Conservation (phyloP, 1,140 invertebrate species). For the Anastrepha obliqua region DNA sequence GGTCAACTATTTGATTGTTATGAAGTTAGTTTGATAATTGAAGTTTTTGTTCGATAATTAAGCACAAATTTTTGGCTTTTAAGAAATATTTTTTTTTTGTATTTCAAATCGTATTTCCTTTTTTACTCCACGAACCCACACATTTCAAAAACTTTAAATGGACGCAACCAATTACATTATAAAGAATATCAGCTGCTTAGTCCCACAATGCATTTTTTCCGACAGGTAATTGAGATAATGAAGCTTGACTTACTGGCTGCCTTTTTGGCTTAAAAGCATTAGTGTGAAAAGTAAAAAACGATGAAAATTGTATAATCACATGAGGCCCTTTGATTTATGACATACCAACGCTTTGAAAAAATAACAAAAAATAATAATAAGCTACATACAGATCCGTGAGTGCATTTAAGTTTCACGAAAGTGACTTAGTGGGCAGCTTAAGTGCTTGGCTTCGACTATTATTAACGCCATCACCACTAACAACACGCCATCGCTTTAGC, state of each 20-base stretch:
- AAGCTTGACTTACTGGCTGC: constrained; percentile 19
- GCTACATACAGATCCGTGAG: background rate
- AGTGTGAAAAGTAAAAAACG: background rate
- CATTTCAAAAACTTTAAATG: background rate
- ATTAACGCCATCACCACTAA: constrained; percentile 26
- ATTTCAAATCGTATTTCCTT: background rate
- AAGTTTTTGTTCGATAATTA: constrained; percentile 26
- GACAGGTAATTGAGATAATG: constrained; percentile 39
- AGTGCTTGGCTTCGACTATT: constrained; percentile 2
- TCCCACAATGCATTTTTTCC: constrained; percentile 16
- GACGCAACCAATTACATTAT: constrained; percentile 9
- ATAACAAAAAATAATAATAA: background rate
- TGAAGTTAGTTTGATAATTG: constrained; percentile 15
- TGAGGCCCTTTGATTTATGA: constrained; percentile 51
- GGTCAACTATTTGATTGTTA: background rate
- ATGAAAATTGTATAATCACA: constrained; percentile 21
- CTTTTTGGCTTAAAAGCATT: constrained; percentile 1
- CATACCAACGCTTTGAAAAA: background rate
- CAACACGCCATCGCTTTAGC: constrained; percentile 23
- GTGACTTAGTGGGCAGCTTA: constrained; percentile 42
- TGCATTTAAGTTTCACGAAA: background rate
- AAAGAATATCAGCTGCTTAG: constrained; percentile 15
- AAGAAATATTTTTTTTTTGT: background rate
- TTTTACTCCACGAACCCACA: background rate
- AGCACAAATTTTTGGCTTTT: background rate